Percentiles rank a stretch among this genome's conserved stretches.
Conservation (phyloP, 2,797 vertebrate genomes). For the Thalassophryne amazonica region DNA sequence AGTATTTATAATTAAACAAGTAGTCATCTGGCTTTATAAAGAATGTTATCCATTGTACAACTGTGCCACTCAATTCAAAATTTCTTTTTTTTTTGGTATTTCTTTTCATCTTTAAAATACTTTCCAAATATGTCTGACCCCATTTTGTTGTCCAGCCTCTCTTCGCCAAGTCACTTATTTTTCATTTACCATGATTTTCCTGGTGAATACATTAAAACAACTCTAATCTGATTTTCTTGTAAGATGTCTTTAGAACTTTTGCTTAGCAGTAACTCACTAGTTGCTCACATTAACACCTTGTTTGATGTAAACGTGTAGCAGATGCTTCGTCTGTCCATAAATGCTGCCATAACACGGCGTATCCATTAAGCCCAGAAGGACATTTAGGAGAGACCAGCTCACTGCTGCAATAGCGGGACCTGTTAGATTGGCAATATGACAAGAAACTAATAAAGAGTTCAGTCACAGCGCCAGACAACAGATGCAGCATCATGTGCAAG, state of each 20-base stretch:
- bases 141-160: too few species aligned
- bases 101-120: too few species aligned
- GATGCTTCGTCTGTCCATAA: slow-evolving; percentile 12
- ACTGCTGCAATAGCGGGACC: not conserved
- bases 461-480: slow-evolving; percentile 32
- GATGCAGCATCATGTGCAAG: slow-evolving; percentile 19
- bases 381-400: slow-evolving; percentile 11
- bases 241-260: slow-evolving; percentile 8
- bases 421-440: slow-evolving; percentile 10
- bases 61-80: too few species aligned
- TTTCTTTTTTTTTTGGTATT: too few species aligned
- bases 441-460: slow-evolving; percentile 11
- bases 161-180: too few species aligned
- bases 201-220: too few species aligned
- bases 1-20: too few species aligned
- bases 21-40: too few species aligned
- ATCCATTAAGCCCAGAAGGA: slow-evolving; percentile 7
- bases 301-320: slow-evolving; percentile 12
- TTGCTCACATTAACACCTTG: slow-evolving; percentile 14
- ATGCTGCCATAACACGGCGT: slow-evolving; percentile 19
- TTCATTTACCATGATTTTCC: too few species aligned
- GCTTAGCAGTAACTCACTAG: slow-evolving; percentile 9
- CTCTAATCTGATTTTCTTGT: too few species aligned
- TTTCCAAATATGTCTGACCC: too few species aligned
- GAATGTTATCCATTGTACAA: too few species aligned